Evolutionary conservation across 2,113 vertebrate genomes (phyloP).

Genomic region (Neolamprologus variostigma): DNA sequence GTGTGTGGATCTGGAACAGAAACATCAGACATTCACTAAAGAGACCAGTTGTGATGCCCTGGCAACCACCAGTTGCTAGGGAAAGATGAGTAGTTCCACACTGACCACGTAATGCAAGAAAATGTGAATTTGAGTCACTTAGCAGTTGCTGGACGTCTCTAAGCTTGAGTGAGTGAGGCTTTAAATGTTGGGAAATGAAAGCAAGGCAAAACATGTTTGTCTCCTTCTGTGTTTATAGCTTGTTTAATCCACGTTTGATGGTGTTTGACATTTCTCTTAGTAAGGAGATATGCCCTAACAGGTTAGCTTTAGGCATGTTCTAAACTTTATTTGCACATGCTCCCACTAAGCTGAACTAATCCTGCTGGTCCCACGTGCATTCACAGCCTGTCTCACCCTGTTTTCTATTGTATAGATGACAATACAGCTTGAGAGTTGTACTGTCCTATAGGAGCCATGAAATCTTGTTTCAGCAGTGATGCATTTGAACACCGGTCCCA

Average conservation of each 20-base stretch:
- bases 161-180: accelerated
- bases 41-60: neutral
- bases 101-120: accelerated
- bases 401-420: neutral
- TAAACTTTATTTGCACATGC: neutral
- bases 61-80: neutral
- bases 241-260: neutral
- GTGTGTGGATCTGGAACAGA: neutral
- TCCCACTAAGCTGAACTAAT: neutral
- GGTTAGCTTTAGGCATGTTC: neutral
- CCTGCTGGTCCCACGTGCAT: neutral
- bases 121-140: neutral
- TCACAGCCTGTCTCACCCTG: neutral
- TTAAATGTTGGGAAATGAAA: neutral
- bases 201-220: neutral
- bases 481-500: neutral
- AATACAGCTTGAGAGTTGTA: neutral
- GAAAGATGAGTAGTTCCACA: neutral
- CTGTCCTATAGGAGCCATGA: neutral
- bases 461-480: neutral
- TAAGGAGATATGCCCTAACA: neutral
- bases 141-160: neutral
- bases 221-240: neutral
- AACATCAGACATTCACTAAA: accelerated
- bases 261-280: neutral